These are phyloP conservation scores for Euphysa ruthae DNA, from an alignment of 30 jellyfish, hydroid and myxozoan species.

Conservation along the genomic window DNA sequence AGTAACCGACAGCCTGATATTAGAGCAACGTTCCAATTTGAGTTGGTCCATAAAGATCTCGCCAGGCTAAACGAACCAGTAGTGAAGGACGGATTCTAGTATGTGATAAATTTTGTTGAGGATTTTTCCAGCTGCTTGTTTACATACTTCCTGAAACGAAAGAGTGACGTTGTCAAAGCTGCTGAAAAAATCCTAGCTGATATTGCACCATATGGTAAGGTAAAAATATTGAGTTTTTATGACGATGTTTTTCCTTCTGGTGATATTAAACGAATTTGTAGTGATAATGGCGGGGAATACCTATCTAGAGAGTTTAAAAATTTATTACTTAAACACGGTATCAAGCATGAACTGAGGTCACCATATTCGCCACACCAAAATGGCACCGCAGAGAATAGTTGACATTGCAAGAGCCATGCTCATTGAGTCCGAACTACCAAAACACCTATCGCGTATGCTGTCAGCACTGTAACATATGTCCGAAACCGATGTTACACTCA, in stretches of 20 bases:
- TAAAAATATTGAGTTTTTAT: conserved; percentile 19
- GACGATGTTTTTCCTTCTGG: conserved; percentile 14
- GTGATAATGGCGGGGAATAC: conserved; percentile 34
- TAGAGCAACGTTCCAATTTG: conserved; percentile 29
- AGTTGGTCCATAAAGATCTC: conserved; percentile 22
- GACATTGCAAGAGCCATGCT: conserved; percentile 23
- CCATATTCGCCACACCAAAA: conserved; percentile 37
- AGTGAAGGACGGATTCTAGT: conserved; percentile 33
- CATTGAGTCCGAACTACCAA: conserved; percentile 1
- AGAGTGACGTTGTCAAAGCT: conserved; percentile 39
- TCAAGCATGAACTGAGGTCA: conserved; percentile 15
- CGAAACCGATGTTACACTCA: conserved; percentile 1
- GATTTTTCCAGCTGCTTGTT: conserved; percentile 39
- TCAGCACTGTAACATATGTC: not conserved
- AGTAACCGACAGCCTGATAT: conserved; percentile 24
- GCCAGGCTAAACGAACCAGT: conserved; percentile 52
- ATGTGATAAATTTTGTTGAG: conserved; percentile 30
- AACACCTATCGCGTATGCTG: conserved; percentile 2
- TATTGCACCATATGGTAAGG: conserved; percentile 34
- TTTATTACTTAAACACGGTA: conserved; percentile 5
- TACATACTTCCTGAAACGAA: conserved; percentile 30
- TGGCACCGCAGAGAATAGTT: conserved; percentile 33
- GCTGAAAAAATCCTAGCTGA: conserved; percentile 37
- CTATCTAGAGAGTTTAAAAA: conserved; percentile 12
- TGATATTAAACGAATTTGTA: conserved; percentile 4